Base-by-base conservation (phyloP, 2,113 vertebrate species). In the Corythornis madagascariensis region DNA sequence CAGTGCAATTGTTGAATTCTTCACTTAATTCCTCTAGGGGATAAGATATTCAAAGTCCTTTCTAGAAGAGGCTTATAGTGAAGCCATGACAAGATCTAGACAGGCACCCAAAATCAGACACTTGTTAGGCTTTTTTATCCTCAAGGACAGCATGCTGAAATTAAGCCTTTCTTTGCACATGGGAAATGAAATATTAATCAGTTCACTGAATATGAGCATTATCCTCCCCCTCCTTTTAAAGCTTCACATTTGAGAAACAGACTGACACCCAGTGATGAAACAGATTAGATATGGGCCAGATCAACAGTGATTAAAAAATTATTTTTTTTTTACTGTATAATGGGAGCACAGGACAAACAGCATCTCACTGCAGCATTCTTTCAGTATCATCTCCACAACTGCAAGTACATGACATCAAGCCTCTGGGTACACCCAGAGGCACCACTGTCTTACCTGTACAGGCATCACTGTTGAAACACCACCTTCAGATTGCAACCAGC, bases 331-430 rank as follows among this genome's bases (percentile, higher is more conserved):
- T 16, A 3, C 22, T 45, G 8, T 40, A 0, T 14, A 18, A 25
- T 3, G 7, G 15, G 11, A 7, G 14, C 43, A 45, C 43, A 45
- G 43, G 43, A 17, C 2, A 7, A 10, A 19, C 3, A 47, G 19
- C 1, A 9, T 63, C 35, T 73, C 28, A 35, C 40, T 31, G 7
- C 21, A 11, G 24, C 9, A 48, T 33, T 65, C 56, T 24, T 5
- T 2, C 48, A 45, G 42, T 16, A 11, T 28, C 25, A 69, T 4
- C 29, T 66, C 59, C 7, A 3, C 29, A 28, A 38, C n/a, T 45
- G 16, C 11, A n/a, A 7, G 25, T 10, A 26, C 1, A 0, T 0
- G 4, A 20, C 72, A 17, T 28, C 15, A 11, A 16, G 17, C 53
- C 48, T 17, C 22, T 13, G 20, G 17, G 47, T 4, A 28, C n/a